Base-by-base conservation (phyloP, 2,113 vertebrate species). In the Scortum barcoo region DNA sequence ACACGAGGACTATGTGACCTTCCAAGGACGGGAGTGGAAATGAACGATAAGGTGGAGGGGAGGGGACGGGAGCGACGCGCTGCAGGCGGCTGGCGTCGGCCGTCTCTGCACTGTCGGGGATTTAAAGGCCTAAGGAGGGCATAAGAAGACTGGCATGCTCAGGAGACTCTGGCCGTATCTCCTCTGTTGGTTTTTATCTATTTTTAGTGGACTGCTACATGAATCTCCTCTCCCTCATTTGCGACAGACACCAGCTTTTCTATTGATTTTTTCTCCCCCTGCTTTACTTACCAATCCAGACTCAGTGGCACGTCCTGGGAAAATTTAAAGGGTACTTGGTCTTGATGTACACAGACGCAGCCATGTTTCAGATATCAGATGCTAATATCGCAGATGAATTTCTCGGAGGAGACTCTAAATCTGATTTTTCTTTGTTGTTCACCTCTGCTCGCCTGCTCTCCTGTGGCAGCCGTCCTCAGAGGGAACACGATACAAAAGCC, bases 301-400 rank as follows among this genome's bases (percentile, higher is more conserved):
- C 78, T 71, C 38, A 3, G 70, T 19, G 60, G 62, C 80, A 80
- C 30, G 11, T 83, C 73, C 66, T 60, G 72, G 74, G 78, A 28
- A 80, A 54, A 81, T 83, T 72, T 72, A 90, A 84, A 79, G 53
- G 51, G 13, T 78, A 72, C 66, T 88, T 78, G 81, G 74, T 89
- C 66, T 81, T 38, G 69, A 65, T 44, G 72, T 69, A 65, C 85
- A 85, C 67, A 66, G 36, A 60, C 30, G 17, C 61, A 40, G 69
- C 58, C 78, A 63, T 77, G 81, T 80, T 81, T 73, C 76, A 79
- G 22, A 80, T 78, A 86, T 91, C 86, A 74, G 61, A 88, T 78
- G 86, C 84, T 90, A 88, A 86, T 87, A 82, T 87, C 36, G 11
- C 65, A 79, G 76, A 83, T 88, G 28, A 68, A 82, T 85, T 87